Evolutionary conservation across 2,113 vertebrate species (phyloP), one percentile per base, ranked within the genome.

Genomic region (Hypomesus transpacificus): DNA sequence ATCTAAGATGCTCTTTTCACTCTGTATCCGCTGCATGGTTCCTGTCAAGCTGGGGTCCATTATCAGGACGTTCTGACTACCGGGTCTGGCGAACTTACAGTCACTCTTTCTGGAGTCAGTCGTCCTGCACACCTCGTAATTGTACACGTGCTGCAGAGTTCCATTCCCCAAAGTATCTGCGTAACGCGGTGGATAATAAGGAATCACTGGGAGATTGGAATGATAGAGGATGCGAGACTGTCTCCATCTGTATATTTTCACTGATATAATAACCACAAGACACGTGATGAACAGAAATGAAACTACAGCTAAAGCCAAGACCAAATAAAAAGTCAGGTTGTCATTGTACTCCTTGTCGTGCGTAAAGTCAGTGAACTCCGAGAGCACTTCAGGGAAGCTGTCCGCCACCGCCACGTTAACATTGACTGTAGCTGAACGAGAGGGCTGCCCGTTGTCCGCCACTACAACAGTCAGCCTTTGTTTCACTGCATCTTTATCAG

Each of bases 101-200:
- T 61, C 68, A 61, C 91, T 91, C 78, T 90, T 90, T 71, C 82
- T 87, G 0, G 92, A 93, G 80, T 93, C 91, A 0, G 92, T 91
- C 65, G 92, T 93, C 63, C 92, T 91, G 84, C 90, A 92, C 66
- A 92, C 89, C 80, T 93, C 73, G 26, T 75, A 75, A 61, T 75
- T 75, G 58, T 75, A 69, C 21, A 75, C 66, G 51, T 65, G 74
- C 20, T 69, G 73, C 9, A 75, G 16, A 16, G 73, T 75, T 62
- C 73, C 58, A n/a, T 66, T 75, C 16, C 56, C 73, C 4, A 56
- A 50, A 54, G 26, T 66, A 5, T 69, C 73, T 68, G 66, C 66
- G 46, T 75, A 75, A 54, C 39, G 73, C 14, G 73, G 66, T 24
- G 73, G 73, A 46, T 75, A 75, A 62, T 69, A 75, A 0, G 73